Base-by-base conservation (phyloP, 2,888 invertebrate genomes). In the Danaus chrysippus region DNA sequence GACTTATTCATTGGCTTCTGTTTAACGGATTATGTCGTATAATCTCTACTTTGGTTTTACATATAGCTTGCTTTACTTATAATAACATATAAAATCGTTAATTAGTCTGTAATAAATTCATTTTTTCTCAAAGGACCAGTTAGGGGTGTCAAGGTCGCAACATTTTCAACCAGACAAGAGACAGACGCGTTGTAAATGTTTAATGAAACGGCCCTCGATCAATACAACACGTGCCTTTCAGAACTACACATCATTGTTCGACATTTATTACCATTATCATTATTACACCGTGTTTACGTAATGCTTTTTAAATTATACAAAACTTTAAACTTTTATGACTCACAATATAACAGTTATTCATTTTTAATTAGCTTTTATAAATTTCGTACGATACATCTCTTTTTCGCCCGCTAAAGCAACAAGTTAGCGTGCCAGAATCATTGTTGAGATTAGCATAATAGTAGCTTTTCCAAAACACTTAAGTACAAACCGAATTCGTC, bases 121-220 rank as follows among this genome's bases (percentile, higher is more conserved):
- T 17, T 1, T 13, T n/a, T 13, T 46, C 49, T 42, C 46, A 41
- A 63, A 56, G 55, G 42, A 58, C 42, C 49, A 49, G 60, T 64
- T 54, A 23, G 41, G 58, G 73, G 75, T 81, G 78, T 80, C 86
- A 86, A 87, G 86, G 85, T 58, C 79, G 71, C 58, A 65, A 57
- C 79, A 61, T 56, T 43, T 54, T 82, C 77, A 82, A 74, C 68
- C 62, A 72, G 74, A 71, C 73, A 43, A 53, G 58, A 82, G 86
- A 84, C 82, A 84, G 87, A 84, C 82, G 83, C 67, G 73, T 74
- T 77, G 68, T 87, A 78, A 87, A 87, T 87, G 75, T 85, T 86
- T 87, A 84, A 89, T 84, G 86, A 74, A 55, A 57, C 67, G 68
- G 66, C 71, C 73, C 76, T 34, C 81, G 87, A 86, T 87, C 68